A percentile compares a stretch with the other conserved stretches of the same genome.
Conservation (phyloP, 1,140 invertebrate genomes). For the Calephelis virginiensis region DNA sequence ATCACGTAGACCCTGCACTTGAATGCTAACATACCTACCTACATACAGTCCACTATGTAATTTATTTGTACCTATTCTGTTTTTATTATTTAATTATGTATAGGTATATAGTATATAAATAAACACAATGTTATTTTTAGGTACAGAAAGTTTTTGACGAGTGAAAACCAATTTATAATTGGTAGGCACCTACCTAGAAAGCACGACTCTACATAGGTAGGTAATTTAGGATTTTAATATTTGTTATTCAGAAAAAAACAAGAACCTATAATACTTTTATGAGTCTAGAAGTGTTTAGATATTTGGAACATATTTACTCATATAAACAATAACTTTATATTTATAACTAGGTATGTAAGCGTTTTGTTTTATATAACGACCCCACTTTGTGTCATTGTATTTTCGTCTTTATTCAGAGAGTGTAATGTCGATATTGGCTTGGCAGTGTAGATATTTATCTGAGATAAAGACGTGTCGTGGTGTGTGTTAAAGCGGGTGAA, state of each 20-base stretch:
- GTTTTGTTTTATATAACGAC: conserved; percentile 65
- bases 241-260: background rate
- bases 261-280: background rate
- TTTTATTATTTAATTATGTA: no score
- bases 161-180: no score
- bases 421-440: conserved; percentile 34
- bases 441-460: conserved; percentile 47
- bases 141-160: no score
- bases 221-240: background rate
- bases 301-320: background rate
- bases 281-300: background rate
- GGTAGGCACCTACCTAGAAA: no score
- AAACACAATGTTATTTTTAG: no score
- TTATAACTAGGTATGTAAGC: conserved; percentile 42
- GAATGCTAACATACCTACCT: no score
- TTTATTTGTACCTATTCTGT: no score
- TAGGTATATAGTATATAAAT: no score
- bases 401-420: conserved; percentile 27
- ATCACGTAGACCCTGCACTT: no score
- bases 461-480: conserved; percentile 64
- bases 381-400: conserved; percentile 18
- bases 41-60: no score
- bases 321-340: conserved; percentile 69
- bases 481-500: conserved; percentile 69
- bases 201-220: no score